Conservation (phyloP, 2,113 vertebrate genomes). For the Montifringilla adamsi region DNA sequence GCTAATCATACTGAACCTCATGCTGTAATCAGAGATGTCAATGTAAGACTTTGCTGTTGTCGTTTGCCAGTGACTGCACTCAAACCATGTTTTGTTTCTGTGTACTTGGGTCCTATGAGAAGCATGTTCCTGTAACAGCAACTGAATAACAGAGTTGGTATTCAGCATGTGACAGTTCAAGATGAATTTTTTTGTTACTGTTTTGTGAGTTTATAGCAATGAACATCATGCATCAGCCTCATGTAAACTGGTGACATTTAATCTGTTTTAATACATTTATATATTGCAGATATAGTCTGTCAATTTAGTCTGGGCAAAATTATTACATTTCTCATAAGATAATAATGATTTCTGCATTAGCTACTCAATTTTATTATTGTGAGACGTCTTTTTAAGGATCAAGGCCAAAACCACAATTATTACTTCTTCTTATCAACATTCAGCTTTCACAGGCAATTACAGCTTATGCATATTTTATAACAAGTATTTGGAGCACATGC, state of each 20-base stretch:
- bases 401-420: constrained; percentile 39
- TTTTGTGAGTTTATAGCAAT: not conserved
- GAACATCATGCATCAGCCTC: not conserved
- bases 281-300: not conserved
- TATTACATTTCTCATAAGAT: constrained; percentile 27
- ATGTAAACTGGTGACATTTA: not conserved
- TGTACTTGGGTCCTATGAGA: not conserved
- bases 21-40: not conserved
- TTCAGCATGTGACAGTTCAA: not conserved
- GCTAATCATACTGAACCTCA: not conserved
- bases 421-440: constrained; percentile 56
- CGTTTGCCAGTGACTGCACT: not conserved
- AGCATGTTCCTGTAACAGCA: not conserved
- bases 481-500: constrained; percentile 34
- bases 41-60: not conserved
- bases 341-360: constrained; percentile 1
- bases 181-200: not conserved
- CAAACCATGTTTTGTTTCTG: not conserved
- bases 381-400: constrained; percentile 21
- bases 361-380: not conserved
- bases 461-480: constrained; percentile 66
- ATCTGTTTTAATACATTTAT: constrained; percentile 20
- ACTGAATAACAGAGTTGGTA: not conserved
- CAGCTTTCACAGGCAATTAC: constrained; percentile 58
- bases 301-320: not conserved